phyloP scores from a whole-genome alignment of 2,888 invertebrate genomes.

The Drosophila trichaetosa region DNA sequence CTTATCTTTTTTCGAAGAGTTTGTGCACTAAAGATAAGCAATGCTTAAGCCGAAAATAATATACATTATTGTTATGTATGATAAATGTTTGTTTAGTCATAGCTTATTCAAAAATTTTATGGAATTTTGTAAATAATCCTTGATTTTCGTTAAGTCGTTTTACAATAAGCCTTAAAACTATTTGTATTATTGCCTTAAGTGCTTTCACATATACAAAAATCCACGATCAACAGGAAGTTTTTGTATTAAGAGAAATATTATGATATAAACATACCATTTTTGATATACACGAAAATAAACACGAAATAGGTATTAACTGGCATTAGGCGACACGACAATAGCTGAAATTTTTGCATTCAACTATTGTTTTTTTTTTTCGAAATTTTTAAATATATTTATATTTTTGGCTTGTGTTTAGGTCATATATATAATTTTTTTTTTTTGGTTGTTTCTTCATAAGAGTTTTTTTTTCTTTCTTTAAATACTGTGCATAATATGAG shows the following conservation, averaged over 20 bases:
- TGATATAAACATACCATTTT: neutral
- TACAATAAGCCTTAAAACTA: neutral
- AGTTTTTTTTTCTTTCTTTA: conserved; percentile 2
- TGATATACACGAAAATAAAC: neutral
- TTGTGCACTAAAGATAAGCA: neutral
- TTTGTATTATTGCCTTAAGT: neutral
- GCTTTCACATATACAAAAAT: neutral
- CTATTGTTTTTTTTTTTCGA: conserved; percentile 12
- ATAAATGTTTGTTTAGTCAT: neutral
- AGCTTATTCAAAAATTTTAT: neutral
- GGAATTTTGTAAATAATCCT: neutral
- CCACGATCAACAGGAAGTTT: neutral
- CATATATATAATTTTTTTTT: neutral
- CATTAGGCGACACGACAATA: conserved; percentile 10
- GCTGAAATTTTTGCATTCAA: conserved; percentile 27
- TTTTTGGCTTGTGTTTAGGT: conserved; percentile 2
- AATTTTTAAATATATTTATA: conserved; percentile 17
- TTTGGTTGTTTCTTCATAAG: conserved; percentile 3
- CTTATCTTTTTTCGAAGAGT: neutral
- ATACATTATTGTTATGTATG: neutral
- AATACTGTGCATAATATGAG: conserved; percentile 41
- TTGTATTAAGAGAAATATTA: neutral
- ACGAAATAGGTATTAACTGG: conserved; percentile 7
- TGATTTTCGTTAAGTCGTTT: neutral
- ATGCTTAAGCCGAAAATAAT: neutral